Evolutionary conservation across 2,888 invertebrate genomes (phyloP).

Genomic region (Seladonia tumulorum): DNA sequence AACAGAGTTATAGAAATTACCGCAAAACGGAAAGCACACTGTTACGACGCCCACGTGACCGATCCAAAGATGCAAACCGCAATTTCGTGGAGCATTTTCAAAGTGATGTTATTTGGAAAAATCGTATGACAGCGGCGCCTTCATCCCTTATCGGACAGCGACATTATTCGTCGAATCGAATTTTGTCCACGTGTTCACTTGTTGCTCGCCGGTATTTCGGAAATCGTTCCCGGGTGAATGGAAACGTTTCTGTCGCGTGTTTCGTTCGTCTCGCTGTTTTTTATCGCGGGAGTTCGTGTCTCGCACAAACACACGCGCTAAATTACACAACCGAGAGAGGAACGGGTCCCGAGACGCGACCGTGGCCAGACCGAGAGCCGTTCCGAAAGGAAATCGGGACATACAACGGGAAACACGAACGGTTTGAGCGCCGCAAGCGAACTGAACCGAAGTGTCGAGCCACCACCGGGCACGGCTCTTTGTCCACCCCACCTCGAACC

Average conservation of each 20-base stretch:
- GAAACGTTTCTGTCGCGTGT: background rate
- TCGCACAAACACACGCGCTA: background rate
- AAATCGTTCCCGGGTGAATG: background rate
- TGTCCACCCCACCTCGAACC: conserved; percentile 66
- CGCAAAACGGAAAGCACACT: background rate
- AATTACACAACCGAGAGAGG: conserved; percentile 14
- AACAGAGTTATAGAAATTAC: background rate
- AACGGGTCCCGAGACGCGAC: conserved; percentile 10
- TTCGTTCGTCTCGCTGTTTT: background rate
- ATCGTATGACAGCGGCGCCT: background rate
- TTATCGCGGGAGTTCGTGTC: background rate
- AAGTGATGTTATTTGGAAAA: background rate
- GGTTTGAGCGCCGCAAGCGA: conserved; percentile 82
- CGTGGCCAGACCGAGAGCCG: conserved; percentile 15
- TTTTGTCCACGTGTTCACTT: conserved; percentile 30
- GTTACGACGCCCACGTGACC: background rate
- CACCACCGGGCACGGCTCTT: conserved; percentile 64
- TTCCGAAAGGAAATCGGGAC: conserved; percentile 36
- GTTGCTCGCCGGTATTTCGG: conserved; percentile 32
- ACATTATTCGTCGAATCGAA: background rate
- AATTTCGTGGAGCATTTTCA: background rate
- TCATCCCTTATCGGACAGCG: conserved; percentile 33
- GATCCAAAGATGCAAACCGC: background rate
- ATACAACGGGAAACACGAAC: conserved; percentile 48
- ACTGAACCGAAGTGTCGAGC: conserved; percentile 76